A percentile compares a stretch with the other conserved stretches of the same genome.
phyloP scores from a whole-genome alignment of 2,797 vertebrate genomes.

The Artibeus lituratus region DNA sequence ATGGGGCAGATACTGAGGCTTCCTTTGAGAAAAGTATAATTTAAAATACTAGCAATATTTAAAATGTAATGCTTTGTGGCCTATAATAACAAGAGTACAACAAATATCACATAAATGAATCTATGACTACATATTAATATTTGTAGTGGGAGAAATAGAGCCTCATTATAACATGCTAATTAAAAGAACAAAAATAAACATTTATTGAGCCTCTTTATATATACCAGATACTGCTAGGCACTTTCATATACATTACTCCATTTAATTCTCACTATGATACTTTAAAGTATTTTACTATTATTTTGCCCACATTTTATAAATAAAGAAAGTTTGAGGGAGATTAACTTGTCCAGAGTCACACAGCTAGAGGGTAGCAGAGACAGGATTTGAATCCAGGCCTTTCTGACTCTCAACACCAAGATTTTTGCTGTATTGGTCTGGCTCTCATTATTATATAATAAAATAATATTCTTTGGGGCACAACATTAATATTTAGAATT shows the following conservation, averaged over 20 bases:
- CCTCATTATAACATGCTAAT: neutral
- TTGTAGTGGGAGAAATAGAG: neutral
- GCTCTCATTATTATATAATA: neutral
- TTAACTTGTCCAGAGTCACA: neutral
- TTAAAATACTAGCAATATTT: neutral
- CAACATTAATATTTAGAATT: neutral
- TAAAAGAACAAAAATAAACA: slow-evolving; percentile 16
- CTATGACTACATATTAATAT: neutral
- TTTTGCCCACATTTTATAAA: neutral
- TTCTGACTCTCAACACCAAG: neutral
- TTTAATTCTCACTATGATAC: neutral
- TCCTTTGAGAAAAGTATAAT: neutral
- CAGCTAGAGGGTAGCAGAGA: neutral
- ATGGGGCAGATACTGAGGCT: neutral
- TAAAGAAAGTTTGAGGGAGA: slow-evolving; percentile 34
- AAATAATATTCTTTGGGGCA: neutral
- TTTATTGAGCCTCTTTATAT: neutral
- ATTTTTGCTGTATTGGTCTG: neutral
- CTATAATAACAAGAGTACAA: neutral
- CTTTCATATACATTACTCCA: neutral
- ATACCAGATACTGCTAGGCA: neutral
- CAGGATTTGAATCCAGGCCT: neutral
- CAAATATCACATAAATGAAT: neutral
- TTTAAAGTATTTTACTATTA: neutral
- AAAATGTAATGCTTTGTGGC: neutral